A percentile compares a stretch with the other conserved stretches of the same genome.
phyloP scores from a whole-genome alignment of 2,888 invertebrate genomes.

The Drosophila vallismaia region DNA sequence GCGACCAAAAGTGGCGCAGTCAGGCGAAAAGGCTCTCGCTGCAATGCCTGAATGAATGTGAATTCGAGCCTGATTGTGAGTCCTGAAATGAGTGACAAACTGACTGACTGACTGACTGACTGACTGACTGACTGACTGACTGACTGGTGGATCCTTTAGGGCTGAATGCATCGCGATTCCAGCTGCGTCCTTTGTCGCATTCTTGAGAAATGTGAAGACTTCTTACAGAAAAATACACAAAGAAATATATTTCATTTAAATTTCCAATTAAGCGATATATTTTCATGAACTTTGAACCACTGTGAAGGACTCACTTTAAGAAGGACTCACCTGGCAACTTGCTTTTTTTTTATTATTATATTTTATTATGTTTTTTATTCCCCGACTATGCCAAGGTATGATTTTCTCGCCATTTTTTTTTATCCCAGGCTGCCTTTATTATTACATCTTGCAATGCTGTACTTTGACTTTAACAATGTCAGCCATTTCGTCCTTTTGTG shows the following conservation, averaged over 20 bases:
- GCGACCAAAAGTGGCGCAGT: conserved; percentile 68
- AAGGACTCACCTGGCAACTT: conserved; percentile 20
- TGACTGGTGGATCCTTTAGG: conserved; percentile 23
- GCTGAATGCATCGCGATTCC: conserved; percentile 24
- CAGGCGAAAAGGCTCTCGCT: conserved; percentile 47
- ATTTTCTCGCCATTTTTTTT: background rate
- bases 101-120: conserved; percentile 15
- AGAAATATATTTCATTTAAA: background rate
- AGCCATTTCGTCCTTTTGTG: conserved; percentile 65
- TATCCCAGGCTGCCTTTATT: too few species aligned
- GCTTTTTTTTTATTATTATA: conserved; percentile 26
- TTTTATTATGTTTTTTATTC: conserved; percentile 27
- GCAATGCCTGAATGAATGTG: conserved; percentile 52
- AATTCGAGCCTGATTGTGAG: conserved; percentile 52
- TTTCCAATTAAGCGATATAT: background rate
- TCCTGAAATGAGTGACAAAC: conserved; percentile 16
- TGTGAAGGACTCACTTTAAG: conserved; percentile 5
- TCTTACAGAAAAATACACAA: background rate
- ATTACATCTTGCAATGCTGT: conserved; percentile 47
- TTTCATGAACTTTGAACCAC: background rate
- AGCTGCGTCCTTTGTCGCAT: conserved; percentile 12
- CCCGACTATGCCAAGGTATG: background rate
- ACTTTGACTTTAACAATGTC: conserved; percentile 72
- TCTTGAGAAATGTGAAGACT: conserved; percentile 15
- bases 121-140: conserved; percentile 23